Percentiles rank a stretch among this genome's conserved stretches.
Evolutionary conservation across 2,113 vertebrate genomes (phyloP).

Genomic region (Stercorarius parasiticus): DNA sequence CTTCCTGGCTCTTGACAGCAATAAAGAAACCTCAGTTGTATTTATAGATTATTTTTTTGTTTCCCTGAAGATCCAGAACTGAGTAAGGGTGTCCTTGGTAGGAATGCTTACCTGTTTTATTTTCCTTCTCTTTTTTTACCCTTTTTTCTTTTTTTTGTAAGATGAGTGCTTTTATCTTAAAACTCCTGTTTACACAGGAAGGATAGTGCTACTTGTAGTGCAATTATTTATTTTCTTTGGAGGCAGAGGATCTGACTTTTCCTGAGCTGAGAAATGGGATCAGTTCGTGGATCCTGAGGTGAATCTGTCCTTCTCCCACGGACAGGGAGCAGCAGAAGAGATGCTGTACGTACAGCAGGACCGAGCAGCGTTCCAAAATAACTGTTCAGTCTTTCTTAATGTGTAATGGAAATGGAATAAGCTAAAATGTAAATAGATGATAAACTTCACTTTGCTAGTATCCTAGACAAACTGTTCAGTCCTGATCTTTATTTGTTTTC

Average conservation of each 20-base stretch:
- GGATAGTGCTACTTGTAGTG: not conserved
- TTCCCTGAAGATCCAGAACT: not conserved
- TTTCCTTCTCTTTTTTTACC: not conserved
- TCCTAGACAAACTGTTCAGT: not conserved
- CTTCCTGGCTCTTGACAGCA: conserved; percentile 46
- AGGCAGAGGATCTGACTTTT: conserved; percentile 13
- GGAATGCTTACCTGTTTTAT: not conserved
- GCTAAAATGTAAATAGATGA: not conserved
- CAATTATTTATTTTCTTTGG: conserved; percentile 32
- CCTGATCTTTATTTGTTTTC: not conserved
- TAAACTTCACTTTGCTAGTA: not conserved
- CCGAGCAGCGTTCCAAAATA: not conserved
- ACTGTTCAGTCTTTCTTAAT: not conserved
- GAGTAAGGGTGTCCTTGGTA: not conserved
- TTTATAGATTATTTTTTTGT: not conserved
- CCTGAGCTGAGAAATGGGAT: not conserved
- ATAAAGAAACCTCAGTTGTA: conserved; percentile 42
- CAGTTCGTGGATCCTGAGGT: not conserved
- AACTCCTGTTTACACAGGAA: not conserved
- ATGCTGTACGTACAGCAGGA: not conserved
- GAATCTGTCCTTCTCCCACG: fast-evolving
- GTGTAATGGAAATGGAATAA: not conserved
- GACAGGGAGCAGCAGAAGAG: not conserved
- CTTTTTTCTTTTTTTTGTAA: not conserved
- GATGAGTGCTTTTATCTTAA: conserved; percentile 30